Base-by-base conservation (phyloP, 35 echinoderm and acorn worm genomes). In the Apostichopus japonicus region DNA sequence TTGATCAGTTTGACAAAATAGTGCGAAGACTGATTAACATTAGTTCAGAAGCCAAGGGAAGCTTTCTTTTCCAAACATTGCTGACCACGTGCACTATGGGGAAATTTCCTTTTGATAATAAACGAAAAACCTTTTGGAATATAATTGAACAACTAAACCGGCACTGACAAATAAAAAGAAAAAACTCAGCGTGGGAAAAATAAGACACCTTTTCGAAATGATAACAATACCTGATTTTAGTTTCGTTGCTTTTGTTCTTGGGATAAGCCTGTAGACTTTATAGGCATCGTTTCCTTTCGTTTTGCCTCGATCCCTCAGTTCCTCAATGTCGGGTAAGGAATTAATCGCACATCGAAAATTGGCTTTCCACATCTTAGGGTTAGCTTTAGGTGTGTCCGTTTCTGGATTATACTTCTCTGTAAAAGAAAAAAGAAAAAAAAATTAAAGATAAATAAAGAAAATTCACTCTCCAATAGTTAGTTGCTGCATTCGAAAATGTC, bases 271-370 rank as follows among this genome's bases (percentile, higher is more conserved):
- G 93, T 99, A 99, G 5, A 99, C 95, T 71, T 99, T 99, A 73
- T 91, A 99, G 44, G 97, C 97, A 67, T 99, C 93, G 63, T 96
- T 99, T 90, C 97, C 97, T 92, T 93, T 96, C 23, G 86, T 91
- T 77, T 96, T 99, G 10, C 97, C 95, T 53, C 94, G 79, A 56
- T 96, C 95, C 65, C 90, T 77, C 5, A 99, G 79, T 72, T 99
- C 97, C 13, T 95, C 91, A 73, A 99, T 99, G 92, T 99, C 97
- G 16, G 97, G 97, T 16, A 99, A 90, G 15, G 97, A 99, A 65
- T 99, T 99, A 92, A 99, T 96, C 15, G 97, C 97, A 57, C 97
- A 99, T 22, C 97, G 91, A 65, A 99, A 99, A 79, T 99, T 99
- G 9, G 97, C 97, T 81, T 99, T 99, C 97, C 97, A 99, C 59